Conservation (phyloP, 2,113 vertebrate species). For the Psilopogon haemacephalus region DNA sequence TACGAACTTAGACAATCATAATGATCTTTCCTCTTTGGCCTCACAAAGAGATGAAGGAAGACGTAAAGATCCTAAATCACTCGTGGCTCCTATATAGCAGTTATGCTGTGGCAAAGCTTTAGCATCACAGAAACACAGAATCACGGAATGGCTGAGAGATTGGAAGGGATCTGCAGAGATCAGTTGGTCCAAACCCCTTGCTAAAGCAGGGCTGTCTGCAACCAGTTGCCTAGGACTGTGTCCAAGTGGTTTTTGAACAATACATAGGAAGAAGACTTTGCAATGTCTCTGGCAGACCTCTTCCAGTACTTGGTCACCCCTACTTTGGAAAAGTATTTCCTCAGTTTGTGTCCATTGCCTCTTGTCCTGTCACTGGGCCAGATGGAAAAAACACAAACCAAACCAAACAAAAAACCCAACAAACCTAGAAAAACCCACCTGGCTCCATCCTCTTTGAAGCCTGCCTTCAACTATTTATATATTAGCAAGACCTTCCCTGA, state of each 20-base stretch:
- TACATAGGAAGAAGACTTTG: too few species aligned
- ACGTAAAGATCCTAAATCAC: not conserved
- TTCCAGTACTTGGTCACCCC: not conserved
- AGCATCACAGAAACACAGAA: not conserved
- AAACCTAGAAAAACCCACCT: too few species aligned
- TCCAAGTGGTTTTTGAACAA: rapidly evolving
- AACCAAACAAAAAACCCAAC: too few species aligned
- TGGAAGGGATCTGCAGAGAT: not conserved
- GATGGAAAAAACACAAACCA: too few species aligned
- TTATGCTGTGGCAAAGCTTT: not conserved
- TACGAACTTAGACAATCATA: not conserved
- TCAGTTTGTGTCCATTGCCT: not conserved
- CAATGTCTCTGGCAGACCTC: too few species aligned
- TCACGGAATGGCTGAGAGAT: not conserved
- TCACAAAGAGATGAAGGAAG: not conserved
- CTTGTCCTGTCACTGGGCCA: not conserved
- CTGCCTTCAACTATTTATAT: not conserved
- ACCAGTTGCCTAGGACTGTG: too few species aligned
- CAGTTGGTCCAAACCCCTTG: not conserved
- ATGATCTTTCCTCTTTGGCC: not conserved
- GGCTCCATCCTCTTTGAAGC: not conserved
- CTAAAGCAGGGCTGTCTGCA: not conserved
- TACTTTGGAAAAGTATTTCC: not conserved
- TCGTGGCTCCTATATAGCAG: not conserved
- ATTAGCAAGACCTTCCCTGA: not conserved